Conservation (phyloP, 2,113 vertebrate species). For the Thryonomys swinderianus region DNA sequence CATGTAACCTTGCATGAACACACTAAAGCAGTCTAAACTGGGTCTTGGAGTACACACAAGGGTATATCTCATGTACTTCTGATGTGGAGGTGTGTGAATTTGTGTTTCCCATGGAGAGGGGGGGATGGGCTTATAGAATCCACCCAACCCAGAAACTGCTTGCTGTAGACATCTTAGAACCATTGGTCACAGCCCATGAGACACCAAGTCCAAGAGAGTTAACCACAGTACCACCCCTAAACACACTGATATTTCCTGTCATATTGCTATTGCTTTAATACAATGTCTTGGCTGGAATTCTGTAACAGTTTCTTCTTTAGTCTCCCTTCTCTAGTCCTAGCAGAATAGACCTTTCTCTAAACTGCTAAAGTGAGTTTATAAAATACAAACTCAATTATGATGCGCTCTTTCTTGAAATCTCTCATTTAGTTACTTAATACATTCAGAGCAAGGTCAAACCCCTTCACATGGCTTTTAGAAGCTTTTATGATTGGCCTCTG, state of each 20-base stretch:
- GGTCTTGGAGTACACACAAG: not conserved
- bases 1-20: not conserved
- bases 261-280: not conserved
- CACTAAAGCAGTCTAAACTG: not conserved
- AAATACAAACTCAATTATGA: not conserved
- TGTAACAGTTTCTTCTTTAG: not conserved
- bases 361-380: conserved; percentile 3
- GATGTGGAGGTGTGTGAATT: not conserved
- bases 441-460: not conserved
- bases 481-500: not conserved
- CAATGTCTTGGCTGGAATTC: not conserved
- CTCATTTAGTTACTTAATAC: not conserved
- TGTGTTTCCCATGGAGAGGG: not conserved
- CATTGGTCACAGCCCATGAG: not conserved
- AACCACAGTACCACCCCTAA: not conserved
- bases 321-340: not conserved
- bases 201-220: conserved; percentile 7
- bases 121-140: not conserved
- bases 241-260: not conserved
- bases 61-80: not conserved
- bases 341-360: conserved; percentile 1
- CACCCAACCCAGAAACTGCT: conserved; percentile 1
- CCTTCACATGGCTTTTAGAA: not conserved
- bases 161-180: not conserved
- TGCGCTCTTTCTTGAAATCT: not conserved